phyloP scores from a whole-genome alignment of 2,797 vertebrate species.

The Cebuella pygmaea region DNA sequence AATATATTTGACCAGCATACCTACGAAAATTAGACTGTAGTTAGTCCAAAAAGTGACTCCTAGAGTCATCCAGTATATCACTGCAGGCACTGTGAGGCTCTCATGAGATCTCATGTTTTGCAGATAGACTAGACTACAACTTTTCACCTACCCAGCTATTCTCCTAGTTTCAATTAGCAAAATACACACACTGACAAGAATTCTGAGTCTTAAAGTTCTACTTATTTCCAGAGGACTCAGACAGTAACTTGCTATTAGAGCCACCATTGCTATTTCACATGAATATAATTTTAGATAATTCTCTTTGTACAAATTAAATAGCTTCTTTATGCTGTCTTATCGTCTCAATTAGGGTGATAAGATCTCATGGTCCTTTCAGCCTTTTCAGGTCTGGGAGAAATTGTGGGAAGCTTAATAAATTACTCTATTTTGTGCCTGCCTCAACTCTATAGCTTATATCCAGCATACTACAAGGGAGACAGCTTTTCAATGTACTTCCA shows the following conservation, averaged over 20 bases:
- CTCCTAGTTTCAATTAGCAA: background rate
- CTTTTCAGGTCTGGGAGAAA: background rate
- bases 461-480: background rate
- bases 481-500: constrained; percentile 12
- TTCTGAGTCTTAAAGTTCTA: background rate
- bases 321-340: background rate
- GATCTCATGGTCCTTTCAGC: background rate
- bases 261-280: background rate
- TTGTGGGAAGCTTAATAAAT: background rate
- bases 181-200: background rate
- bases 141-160: background rate
- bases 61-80: background rate
- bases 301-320: background rate
- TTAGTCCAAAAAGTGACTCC: background rate
- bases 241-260: background rate
- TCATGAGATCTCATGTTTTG: background rate
- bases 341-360: background rate
- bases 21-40: background rate
- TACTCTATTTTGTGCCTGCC: background rate
- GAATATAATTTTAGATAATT: background rate
- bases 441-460: background rate
- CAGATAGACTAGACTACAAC: background rate
- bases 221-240: background rate
- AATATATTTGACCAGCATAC: background rate
- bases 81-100: background rate